These are phyloP conservation scores for Halcyon leucocephala DNA, from an alignment of 2,797 vertebrate genomes.

Conservation along the genomic window DNA sequence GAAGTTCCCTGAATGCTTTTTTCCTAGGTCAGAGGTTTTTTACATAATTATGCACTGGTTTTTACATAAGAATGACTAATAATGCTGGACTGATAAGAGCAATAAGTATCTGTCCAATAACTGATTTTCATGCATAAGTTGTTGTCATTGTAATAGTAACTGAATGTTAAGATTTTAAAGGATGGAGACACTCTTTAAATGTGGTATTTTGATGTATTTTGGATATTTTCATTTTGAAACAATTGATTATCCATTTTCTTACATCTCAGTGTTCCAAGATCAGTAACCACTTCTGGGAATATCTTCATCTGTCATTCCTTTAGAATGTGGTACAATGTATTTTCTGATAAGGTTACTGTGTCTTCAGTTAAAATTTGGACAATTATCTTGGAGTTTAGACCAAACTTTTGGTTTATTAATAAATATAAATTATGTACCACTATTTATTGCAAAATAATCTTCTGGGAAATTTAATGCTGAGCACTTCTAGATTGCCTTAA, in stretches of 20 bases:
- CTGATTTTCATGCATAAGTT: neutral
- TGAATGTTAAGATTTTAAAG: neutral
- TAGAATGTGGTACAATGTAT: neutral
- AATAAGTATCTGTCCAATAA: neutral
- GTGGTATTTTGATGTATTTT: neutral
- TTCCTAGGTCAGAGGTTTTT: neutral
- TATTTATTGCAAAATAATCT: neutral
- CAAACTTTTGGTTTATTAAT: neutral
- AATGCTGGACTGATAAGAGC: neutral
- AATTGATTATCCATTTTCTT: neutral
- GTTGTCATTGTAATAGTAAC: neutral
- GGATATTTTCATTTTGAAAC: neutral
- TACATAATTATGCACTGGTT: neutral
- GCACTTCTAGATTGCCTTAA: neutral
- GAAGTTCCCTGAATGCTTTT: neutral
- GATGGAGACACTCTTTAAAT: neutral
- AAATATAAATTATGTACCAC: neutral
- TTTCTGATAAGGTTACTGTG: neutral
- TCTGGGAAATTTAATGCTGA: neutral
- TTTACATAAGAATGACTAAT: neutral
- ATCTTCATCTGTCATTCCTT: neutral
- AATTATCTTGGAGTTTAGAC: neutral
- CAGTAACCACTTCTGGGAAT: neutral
- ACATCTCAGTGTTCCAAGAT: neutral
- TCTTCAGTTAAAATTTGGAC: neutral